Percentiles rank a stretch among this genome's conserved stretches.
phyloP scores from a whole-genome alignment of 1,140 invertebrate genomes.

The Philaenus spumarius region DNA sequence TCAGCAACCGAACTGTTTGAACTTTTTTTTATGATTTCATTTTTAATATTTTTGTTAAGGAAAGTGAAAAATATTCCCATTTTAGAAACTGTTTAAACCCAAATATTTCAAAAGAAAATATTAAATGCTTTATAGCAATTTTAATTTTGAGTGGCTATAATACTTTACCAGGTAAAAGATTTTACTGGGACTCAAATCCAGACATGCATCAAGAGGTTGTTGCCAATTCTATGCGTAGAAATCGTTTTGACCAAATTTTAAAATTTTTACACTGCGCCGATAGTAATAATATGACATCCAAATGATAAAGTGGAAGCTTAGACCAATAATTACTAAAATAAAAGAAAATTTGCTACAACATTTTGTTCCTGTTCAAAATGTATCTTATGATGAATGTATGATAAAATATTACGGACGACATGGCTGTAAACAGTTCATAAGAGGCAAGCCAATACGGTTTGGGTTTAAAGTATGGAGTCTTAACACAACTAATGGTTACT shows the following conservation, averaged over 20 bases:
- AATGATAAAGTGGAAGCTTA: slow-evolving; percentile 23
- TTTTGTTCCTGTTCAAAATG: slow-evolving; percentile 29
- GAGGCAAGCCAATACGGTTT: slow-evolving; percentile 26
- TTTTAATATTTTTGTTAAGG: slow-evolving; percentile 17
- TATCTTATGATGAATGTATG: slow-evolving; percentile 33
- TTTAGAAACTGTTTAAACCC: slow-evolving; percentile 12
- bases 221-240: slow-evolving; percentile 14
- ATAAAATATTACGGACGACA: slow-evolving; percentile 28
- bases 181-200: slow-evolving; percentile 23
- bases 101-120: slow-evolving; percentile 23
- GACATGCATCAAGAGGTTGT: slow-evolving; percentile 20
- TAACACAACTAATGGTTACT: slow-evolving; percentile 14
- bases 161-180: slow-evolving; percentile 12
- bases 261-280: slow-evolving; percentile 20
- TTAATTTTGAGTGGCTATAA: slow-evolving; percentile 26
- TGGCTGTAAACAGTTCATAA: slow-evolving; percentile 32
- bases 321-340: slow-evolving; percentile 17
- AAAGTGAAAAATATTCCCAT: slow-evolving; percentile 19
- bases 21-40: slow-evolving; percentile 25
- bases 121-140: slow-evolving; percentile 26
- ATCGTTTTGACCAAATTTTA: slow-evolving; percentile 20
- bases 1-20: slow-evolving; percentile 21
- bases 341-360: slow-evolving; percentile 22
- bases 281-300: slow-evolving; percentile 14
- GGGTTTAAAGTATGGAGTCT: slow-evolving; percentile 22